Evolutionary conservation across 2,888 invertebrate species (phyloP).

Genomic region (Geotrupes spiniger): DNA sequence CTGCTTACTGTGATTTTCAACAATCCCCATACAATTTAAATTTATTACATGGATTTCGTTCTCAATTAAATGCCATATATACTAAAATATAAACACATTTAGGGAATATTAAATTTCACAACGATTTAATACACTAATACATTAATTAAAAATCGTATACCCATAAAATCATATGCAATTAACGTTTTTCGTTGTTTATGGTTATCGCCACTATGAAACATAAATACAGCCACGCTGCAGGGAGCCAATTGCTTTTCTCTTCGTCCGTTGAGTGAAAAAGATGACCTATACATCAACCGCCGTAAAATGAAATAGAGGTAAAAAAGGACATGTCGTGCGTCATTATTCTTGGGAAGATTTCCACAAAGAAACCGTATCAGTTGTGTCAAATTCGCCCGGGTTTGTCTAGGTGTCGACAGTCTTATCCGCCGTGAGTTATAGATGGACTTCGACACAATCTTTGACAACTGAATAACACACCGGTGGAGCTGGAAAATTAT

Average conservation of each 20-base stretch:
- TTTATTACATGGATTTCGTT: no score
- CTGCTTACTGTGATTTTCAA: no score
- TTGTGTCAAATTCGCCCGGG: constrained; percentile 38
- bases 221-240: constrained; percentile 1
- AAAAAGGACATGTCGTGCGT: constrained; percentile 34
- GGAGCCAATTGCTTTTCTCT: constrained; percentile 5
- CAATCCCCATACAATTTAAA: no score
- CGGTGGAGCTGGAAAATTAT: no score
- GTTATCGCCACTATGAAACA: not conserved
- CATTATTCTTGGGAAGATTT: constrained; percentile 39
- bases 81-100: no score
- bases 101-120: no score
- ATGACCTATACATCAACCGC: constrained; percentile 11
- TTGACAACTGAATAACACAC: constrained; percentile 39
- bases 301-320: constrained; percentile 33
- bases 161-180: no score
- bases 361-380: constrained; percentile 40
- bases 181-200: no score
- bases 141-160: no score
- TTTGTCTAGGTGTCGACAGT: constrained; percentile 34
- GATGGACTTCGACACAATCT: constrained; percentile 34
- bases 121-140: no score
- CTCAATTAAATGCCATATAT: no score
- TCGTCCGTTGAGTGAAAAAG: not conserved
- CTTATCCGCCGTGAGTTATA: constrained; percentile 40